These are phyloP conservation scores for Loris lydekkerianus DNA, from an alignment of 2,797 vertebrate genomes.

Conservation along the genomic window DNA sequence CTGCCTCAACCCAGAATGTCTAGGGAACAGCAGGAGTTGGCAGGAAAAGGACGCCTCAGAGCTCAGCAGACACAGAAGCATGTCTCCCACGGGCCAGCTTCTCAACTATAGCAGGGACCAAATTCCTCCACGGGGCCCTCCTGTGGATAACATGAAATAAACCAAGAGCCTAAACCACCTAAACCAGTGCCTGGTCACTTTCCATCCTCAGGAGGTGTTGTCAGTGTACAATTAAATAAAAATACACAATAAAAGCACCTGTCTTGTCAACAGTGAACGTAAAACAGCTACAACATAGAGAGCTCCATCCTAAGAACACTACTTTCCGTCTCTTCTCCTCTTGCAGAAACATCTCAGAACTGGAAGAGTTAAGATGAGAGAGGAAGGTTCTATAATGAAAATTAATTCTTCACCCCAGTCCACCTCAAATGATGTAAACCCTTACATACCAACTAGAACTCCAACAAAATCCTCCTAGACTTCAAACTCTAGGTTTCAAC, in stretches of 20 bases:
- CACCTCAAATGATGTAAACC: neutral
- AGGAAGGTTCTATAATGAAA: neutral
- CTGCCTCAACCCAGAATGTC: neutral
- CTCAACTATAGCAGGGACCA: neutral
- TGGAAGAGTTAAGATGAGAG: neutral
- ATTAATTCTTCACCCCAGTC: neutral
- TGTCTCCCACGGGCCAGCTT: neutral
- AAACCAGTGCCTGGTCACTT: accelerated
- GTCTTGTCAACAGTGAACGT: neutral
- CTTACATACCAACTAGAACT: neutral
- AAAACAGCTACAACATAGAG: neutral
- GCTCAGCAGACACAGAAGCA: neutral
- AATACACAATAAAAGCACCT: neutral
- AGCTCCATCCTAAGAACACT: neutral
- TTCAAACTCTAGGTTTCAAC: neutral
- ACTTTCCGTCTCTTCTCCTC: neutral
- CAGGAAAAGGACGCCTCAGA: neutral
- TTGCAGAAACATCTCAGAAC: neutral
- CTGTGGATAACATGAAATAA: neutral
- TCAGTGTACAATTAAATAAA: neutral
- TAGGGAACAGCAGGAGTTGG: accelerated
- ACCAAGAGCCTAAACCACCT: neutral
- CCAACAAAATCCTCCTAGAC: neutral
- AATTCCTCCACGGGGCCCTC: neutral
- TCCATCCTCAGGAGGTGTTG: neutral